A percentile compares a stretch with the other conserved stretches of the same genome.
Conservation (phyloP, 30 jellyfish, hydroid and myxozoan genomes). For the Phacellophora camtschatica region DNA sequence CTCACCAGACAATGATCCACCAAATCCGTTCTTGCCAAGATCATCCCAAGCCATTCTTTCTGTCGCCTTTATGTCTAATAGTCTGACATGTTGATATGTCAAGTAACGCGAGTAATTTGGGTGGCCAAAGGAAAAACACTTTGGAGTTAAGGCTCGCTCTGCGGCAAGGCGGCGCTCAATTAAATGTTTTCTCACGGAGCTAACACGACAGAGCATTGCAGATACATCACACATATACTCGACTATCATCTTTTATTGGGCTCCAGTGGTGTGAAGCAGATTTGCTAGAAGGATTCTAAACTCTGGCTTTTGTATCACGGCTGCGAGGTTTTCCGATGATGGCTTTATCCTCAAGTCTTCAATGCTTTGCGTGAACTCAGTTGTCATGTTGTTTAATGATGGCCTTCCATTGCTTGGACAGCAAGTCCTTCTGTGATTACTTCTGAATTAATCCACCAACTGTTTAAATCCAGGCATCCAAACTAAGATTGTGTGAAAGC, state of each 20-base stretch:
- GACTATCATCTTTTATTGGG: not conserved
- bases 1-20: constrained; percentile 41
- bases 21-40: constrained; percentile 30
- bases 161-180: constrained; percentile 56
- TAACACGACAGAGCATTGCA: not conserved
- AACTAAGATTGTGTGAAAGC: constrained; percentile 58
- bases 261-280: constrained; percentile 18
- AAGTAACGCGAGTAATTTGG: constrained; percentile 34
- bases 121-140: constrained; percentile 43
- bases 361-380: constrained; percentile 46
- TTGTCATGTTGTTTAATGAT: constrained; percentile 32
- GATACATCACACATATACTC: constrained; percentile 3
- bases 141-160: constrained; percentile 3
- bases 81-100: constrained; percentile 48
- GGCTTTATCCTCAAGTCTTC: constrained; percentile 58
- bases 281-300: constrained; percentile 17
- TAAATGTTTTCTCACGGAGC: not conserved
- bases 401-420: constrained; percentile 66
- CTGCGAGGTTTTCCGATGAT: constrained; percentile 31
- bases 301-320: constrained; percentile 39
- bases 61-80: not conserved
- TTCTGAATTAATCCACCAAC: constrained; percentile 56
- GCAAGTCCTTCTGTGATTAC: constrained; percentile 60
- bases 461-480: constrained; percentile 45
- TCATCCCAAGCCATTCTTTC: constrained; percentile 41